Percentiles rank a stretch among this genome's conserved stretches.
Evolutionary conservation across 2,888 invertebrate species (phyloP).

Genomic region (Ephialtes manifestator): DNA sequence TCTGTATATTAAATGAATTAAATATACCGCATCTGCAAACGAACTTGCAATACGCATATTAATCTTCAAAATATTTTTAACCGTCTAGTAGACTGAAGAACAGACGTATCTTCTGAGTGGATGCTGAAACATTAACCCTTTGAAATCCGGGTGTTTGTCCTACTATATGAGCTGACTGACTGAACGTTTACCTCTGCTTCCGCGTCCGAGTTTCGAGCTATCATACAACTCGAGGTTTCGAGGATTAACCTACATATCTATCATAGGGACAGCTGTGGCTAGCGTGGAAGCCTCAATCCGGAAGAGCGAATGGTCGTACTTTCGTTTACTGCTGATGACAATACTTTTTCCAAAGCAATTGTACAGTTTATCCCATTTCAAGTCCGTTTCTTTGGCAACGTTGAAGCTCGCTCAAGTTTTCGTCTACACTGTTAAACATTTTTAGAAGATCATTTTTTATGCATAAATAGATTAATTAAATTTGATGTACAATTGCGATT

Average conservation of each 20-base stretch:
- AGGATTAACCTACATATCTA: constrained; percentile 29
- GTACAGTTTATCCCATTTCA: constrained; percentile 3
- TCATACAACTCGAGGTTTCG: constrained; percentile 17
- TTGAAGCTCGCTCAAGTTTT: no score
- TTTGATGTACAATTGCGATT: no score
- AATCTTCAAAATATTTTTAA: no score
- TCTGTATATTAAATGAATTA: no score
- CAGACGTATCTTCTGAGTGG: background rate
- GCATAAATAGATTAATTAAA: no score
- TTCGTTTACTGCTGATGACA: constrained; percentile 5
- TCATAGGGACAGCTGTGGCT: constrained; percentile 8
- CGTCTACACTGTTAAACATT: no score
- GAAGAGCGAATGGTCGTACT: background rate
- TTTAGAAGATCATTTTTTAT: no score
- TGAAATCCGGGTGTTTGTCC: constrained; percentile 8
- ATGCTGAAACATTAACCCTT: constrained; percentile 5
- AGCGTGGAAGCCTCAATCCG: background rate
- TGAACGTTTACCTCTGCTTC: background rate
- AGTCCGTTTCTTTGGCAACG: no score
- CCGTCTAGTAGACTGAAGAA: background rate
- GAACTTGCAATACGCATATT: no score
- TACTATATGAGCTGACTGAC: background rate
- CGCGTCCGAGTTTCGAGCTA: background rate
- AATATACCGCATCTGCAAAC: no score
- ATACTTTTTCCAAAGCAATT: background rate